Conservation (phyloP, 1,140 invertebrate species). For the Gryon sp. region DNA sequence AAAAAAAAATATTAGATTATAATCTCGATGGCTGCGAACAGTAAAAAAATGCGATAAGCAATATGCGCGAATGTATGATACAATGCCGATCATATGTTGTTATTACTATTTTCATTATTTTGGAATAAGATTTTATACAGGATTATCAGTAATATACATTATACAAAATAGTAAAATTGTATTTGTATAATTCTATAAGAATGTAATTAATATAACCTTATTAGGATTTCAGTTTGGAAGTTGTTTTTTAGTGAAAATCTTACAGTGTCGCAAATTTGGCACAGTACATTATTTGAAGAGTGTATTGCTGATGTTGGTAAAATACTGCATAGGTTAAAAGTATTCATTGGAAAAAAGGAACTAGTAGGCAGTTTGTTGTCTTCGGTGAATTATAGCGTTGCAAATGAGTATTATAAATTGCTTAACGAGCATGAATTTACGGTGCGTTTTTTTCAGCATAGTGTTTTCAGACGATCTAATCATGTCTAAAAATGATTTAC, state of each 20-base stretch:
- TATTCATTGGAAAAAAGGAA: conserved; percentile 39
- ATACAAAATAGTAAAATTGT: too few relatives aligned
- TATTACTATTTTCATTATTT: too few relatives aligned
- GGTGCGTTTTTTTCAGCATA: conserved; percentile 32
- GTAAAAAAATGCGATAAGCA: conserved; percentile 16
- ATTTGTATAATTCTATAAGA: too few relatives aligned
- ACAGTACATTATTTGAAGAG: too few relatives aligned
- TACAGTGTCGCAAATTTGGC: too few relatives aligned
- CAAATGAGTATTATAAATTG: conserved; percentile 58
- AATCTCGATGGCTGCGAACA: conserved; percentile 34
- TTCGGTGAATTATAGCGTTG: conserved; percentile 54
- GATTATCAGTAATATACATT: too few relatives aligned
- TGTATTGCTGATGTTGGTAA: too few relatives aligned
- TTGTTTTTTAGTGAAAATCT: too few relatives aligned
- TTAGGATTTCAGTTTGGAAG: too few relatives aligned
- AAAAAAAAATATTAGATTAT: conserved; percentile 48
- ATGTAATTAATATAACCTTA: too few relatives aligned
- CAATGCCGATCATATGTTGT: conserved; percentile 20
- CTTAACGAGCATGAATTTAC: conserved; percentile 58
- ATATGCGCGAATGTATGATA: conserved; percentile 12
- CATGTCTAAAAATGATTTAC: conserved; percentile 31
- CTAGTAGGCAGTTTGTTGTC: conserved; percentile 41
- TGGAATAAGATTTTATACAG: too few relatives aligned
- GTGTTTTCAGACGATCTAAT: conserved; percentile 10
- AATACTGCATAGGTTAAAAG: too few relatives aligned